Evolutionary conservation across 2,797 vertebrate genomes (phyloP), one percentile per base, ranked within the genome.

Genomic region (Oreortyx pictus): DNA sequence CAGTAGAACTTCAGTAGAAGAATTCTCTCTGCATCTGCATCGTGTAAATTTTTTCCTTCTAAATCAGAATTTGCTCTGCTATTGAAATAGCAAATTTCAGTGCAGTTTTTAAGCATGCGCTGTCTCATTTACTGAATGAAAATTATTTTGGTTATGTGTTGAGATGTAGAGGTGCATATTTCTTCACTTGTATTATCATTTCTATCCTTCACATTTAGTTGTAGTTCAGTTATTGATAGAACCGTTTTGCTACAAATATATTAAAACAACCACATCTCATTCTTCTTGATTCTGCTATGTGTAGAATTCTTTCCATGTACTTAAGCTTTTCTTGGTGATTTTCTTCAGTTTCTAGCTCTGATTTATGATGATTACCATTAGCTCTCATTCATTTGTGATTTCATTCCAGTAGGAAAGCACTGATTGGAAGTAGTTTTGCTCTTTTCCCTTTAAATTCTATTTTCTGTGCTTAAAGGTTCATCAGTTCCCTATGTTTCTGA

Each of bases 401-500:
- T 87, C 52, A 67, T 85, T 85, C 50, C 33, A 14, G 44, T 49
- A 43, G 33, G 22, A 93, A 80, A 91, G 17, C 54, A 27, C 33
- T 78, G 65, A 57, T 47, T 60, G 44, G 81, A 87, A 80, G 57
- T 6, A 46, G 57, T 83, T 87, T 83, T 74, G 29, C 37, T 33
- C 39, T 91, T 67, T 77, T 87, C 31, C 44, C 77, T 85, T 56
- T 71, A 61, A 82, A 65, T 82, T 92, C 29, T 72, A 5, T 89
- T 79, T 92, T 82, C 15, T 67, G 22, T 83, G 23, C 65, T 82
- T 88, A 72, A 82, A 88, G 82, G 66, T 81, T 66, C 82, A 81
- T 93, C 70, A 92, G 15, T 89, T 92, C 61, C 44, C 31, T 64
- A 18, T 73, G 76, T 27, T 71, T 86, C 85, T 82, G 31, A 80